A percentile compares a stretch with the other conserved stretches of the same genome.
These are phyloP conservation scores for Caenorhabditis sp. DNA, from an alignment of 2,888 invertebrate genomes.

Conservation along the genomic window DNA sequence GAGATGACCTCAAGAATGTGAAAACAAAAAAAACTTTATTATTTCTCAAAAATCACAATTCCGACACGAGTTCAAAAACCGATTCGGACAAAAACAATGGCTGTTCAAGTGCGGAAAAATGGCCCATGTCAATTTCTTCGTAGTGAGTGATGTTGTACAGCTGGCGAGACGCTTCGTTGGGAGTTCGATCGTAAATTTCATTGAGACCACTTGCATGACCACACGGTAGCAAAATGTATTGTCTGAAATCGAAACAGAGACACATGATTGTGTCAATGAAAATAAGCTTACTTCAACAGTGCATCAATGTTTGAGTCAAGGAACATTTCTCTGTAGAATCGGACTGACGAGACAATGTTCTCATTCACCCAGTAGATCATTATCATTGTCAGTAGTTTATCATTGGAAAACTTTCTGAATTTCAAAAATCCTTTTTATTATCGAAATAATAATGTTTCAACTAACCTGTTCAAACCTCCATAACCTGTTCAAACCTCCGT, in stretches of 20 bases:
- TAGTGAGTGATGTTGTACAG: slow-evolving; percentile 80
- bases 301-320: slow-evolving; percentile 13
- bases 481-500: slow-evolving; percentile 77
- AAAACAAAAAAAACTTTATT: no score
- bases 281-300: slow-evolving; percentile 21
- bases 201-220: slow-evolving; percentile 81
- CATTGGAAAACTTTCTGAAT: slow-evolving; percentile 77
- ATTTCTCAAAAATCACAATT: slow-evolving; percentile 10
- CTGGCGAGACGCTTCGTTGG: slow-evolving; percentile 75
- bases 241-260: slow-evolving; percentile 34
- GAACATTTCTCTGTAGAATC: slow-evolving; percentile 79
- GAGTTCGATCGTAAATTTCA: slow-evolving; percentile 78
- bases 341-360: slow-evolving; percentile 80
- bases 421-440: no score
- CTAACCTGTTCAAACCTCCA: no score
- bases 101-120: slow-evolving; percentile 85
- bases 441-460: no score
- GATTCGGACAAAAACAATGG: slow-evolving; percentile 80
- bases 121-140: slow-evolving; percentile 78
- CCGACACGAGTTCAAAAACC: slow-evolving; percentile 75
- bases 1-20: no score
- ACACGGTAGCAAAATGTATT: slow-evolving; percentile 77
- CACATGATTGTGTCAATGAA: background rate
- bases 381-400: slow-evolving; percentile 81
- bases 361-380: slow-evolving; percentile 83